Base-by-base conservation (phyloP, 2,113 vertebrate species). In the Hystrix brachyura region DNA sequence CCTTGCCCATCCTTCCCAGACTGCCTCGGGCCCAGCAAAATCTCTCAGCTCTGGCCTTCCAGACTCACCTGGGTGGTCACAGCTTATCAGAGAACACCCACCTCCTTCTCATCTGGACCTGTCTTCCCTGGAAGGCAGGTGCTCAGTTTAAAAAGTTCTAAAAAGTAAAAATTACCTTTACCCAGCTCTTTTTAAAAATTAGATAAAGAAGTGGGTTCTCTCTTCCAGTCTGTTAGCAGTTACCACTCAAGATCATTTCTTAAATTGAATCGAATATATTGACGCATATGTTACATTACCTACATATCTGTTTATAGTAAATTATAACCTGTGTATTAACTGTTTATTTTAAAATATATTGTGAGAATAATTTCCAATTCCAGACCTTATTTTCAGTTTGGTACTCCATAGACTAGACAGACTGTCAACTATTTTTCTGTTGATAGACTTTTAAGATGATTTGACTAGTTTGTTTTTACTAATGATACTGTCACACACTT, bases 281-380 rank as follows among this genome's bases (percentile, higher is more conserved):
- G 53, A 64, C 59, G 81, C 48, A 19, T 46, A 74, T 5, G 51
- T 74, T 60, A 71, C 17, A 34, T n/a, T 69, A 15, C 10, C 19
- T 34, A 43, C 21, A 91, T 64, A 67, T 4, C 18, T 76, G 65
- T 53, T 80, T 83, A 76, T 87, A 90, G 85, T 94, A 92, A 90
- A 89, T n/a, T 91, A 81, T 72, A 57, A 32, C 27, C 87, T 38
- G 82, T 11, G 55, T 55, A 55, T 62, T 94, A 23, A 93, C 7
- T 90, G 87, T 94, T 92, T 62, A 84, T 79, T 95, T 94, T 55
- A 87, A 96, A 91, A 80, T 71, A 74, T 29, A 76, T 72, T 90
- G 74, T 93, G 81, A 87, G 82, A 88, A 95, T 59, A 32, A 29
- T 76, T 90, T n/a, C 46, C 43, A 67, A 53, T 60, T 71, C 57